Evolutionary conservation across 1,140 invertebrate genomes (phyloP), one percentile per base, ranked within the genome.

Genomic region (Calephelis virginiensis): DNA sequence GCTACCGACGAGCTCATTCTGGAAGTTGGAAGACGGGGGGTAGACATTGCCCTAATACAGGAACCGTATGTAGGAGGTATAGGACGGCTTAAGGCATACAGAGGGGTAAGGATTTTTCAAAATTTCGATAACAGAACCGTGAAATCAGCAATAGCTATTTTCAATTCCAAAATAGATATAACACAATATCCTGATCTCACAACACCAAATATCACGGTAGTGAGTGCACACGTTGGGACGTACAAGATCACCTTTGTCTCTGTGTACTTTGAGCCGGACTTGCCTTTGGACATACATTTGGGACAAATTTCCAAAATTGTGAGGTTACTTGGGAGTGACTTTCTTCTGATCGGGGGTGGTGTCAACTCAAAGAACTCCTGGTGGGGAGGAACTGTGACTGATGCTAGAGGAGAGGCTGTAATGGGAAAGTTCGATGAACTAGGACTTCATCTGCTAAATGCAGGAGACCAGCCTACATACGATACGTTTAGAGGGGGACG

Each of bases 21-120:
- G 0, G 40, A 40, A 40, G 0, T 50, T 5, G 17, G 48, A 6
- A 59, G 59, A 47, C 40, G 64, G 10, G n/a, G 13, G 40, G 12
- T 60, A 6, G 37, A 5, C 13, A 37, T 65, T 17, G 64, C 64
- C 1, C 48, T 65, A 14, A 43, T 65, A 3, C 64, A 65, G 8
- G 64, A 65, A 13, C 64, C 53, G 14, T 65, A 59, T 37, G 53
- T 65, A 5, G 53, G 64, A 8, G 14, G 7, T 1, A 48, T 45
- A 6, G 53, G 64, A 5, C 13, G 59, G 14, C 12, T 65, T 8
- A 40, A 12, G 43, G 5, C 4, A 47, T 45, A 12, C 7, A 13
- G n/a, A 65, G 49, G n/a, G 28, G 50, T 38, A n/a, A 49, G 37
- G 63, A 10, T 17, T 59, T 12, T 8, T 56, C 12, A 28, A 28